Base-by-base conservation (phyloP, 2,113 vertebrate species). In the Aspiorhynchus laticeps region DNA sequence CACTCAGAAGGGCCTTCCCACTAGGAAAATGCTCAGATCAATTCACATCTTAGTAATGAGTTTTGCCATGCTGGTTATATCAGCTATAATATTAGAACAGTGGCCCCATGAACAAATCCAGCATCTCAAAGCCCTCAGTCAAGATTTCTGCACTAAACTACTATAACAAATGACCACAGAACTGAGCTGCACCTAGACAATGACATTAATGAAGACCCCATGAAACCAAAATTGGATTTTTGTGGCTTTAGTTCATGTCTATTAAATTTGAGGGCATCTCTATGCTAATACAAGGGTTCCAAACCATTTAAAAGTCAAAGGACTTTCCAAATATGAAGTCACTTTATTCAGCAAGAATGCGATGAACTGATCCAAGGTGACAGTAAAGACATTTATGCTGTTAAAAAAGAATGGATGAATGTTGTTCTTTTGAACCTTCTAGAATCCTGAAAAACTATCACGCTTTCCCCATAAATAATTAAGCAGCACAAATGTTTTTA, bases 11-110 rank as follows among this genome's bases (percentile, higher is more conserved):
- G 85, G 51, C 67, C 89, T 88, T 89, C 91, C 91, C 83, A 84
- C 90, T 86, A 81, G 86, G 85, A 93, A 92, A 90, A 91, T 53
- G 83, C 89, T 91, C 87, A 84, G 88, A 90, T 92, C 90, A 81
- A 87, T 79, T 90, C 88, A 84, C 76, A 79, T 92, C 88, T 87
- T 74, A 53, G 85, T 91, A 91, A 90, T 88, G 51, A 91, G 87
- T 91, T 92, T 90, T 92, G 88, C 89, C 90, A 87, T 78, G 46
- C 31, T 14, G 31, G 88, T 88, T 91, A 78, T 85, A 83, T 91
- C 85, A 84, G 78, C 87, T 84, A 87, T 84, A 87, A 88, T 89
- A 90, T 90, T 88, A 90, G 69, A 86, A 51, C 28, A 87, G 88
- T 81, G 48, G 7, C 43, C 59, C 75, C 7, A 85, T 59, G 86